phyloP scores from a whole-genome alignment of 2,797 vertebrate species.

The Sitta carolinensis region DNA sequence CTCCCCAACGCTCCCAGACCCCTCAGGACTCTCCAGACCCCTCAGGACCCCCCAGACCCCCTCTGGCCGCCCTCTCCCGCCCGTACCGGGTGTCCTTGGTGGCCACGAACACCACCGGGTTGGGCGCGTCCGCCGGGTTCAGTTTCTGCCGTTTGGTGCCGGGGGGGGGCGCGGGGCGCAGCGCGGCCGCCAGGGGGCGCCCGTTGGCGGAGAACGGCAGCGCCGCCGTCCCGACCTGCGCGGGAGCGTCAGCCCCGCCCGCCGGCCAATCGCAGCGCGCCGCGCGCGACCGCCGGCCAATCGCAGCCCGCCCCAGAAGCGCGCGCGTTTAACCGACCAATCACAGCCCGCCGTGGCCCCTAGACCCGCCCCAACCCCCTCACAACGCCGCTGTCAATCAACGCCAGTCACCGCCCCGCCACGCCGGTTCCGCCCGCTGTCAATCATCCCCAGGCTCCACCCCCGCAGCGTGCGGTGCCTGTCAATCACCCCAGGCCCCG shows the following conservation, averaged over 20 bases:
- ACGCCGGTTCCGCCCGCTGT: neutral
- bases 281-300: neutral
- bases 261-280: neutral
- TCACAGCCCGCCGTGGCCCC: neutral
- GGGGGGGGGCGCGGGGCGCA: constrained; percentile 88
- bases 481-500: too few relatives aligned
- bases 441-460: neutral
- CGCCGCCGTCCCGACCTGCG: constrained; percentile 75
- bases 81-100: constrained; percentile 88
- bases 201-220: constrained; percentile 91
- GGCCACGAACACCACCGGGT: constrained; percentile 94
- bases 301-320: neutral
- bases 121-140: constrained; percentile 92
- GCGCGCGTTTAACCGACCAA: neutral
- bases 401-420: accelerated
- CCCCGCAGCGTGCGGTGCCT: too few relatives aligned
- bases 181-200: constrained; percentile 86
- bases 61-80: too few relatives aligned
- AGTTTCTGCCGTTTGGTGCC: constrained; percentile 93
- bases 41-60: neutral
- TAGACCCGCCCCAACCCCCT: neutral
- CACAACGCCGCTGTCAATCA: neutral
- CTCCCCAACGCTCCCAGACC: too few relatives aligned
- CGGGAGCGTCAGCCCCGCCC: neutral
- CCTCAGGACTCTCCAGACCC: neutral